Conservation (phyloP, 2,113 vertebrate species). For the Laterallus jamaicensis region DNA sequence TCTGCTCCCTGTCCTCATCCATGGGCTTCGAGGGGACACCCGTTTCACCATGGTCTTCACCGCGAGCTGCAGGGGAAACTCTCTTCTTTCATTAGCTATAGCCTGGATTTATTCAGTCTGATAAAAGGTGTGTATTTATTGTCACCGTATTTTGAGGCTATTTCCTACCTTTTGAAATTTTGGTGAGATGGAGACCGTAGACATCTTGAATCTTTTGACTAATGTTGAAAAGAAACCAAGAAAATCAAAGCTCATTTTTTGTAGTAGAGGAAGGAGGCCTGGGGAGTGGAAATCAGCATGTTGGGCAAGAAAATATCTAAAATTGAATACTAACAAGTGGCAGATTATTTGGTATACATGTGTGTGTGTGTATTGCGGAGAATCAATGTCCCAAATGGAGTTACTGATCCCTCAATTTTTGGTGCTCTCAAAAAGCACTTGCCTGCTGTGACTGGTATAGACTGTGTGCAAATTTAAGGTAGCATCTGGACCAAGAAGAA, state of each 20-base stretch:
- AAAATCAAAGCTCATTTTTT: too few relatives aligned
- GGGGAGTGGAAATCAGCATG: neutral
- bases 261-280: too few relatives aligned
- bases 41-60: too few relatives aligned
- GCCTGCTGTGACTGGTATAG: too few relatives aligned
- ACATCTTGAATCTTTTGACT: neutral
- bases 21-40: too few relatives aligned
- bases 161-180: neutral
- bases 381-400: neutral
- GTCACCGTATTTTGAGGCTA: neutral
- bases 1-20: too few relatives aligned
- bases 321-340: neutral
- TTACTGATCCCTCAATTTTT: neutral
- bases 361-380: neutral
- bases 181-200: neutral
- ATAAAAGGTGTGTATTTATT: neutral
- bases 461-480: neutral
- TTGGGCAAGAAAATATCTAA: neutral
- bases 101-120: neutral
- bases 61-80: too few relatives aligned
- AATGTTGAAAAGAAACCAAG: neutral
- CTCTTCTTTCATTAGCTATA: neutral
- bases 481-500: neutral
- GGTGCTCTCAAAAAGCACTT: neutral
- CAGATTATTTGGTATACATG: neutral